Conservation (phyloP, 2,888 invertebrate species). For the Thelaira solivaga region DNA sequence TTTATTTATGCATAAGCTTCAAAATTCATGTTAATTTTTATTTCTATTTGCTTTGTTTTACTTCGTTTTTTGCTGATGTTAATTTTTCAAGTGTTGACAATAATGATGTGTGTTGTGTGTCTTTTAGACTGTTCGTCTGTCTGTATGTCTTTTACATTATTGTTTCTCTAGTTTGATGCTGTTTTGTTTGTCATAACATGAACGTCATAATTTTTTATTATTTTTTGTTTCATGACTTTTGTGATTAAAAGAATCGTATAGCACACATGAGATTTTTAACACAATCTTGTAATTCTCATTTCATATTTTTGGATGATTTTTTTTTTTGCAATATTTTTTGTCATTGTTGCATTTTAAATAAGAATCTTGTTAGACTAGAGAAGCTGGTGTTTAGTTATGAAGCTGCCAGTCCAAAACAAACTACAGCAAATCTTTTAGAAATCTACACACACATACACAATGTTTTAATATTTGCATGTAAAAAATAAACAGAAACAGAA, state of each 20-base stretch:
- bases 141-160: no score
- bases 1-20: not conserved
- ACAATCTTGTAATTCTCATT: slow-evolving; percentile 37
- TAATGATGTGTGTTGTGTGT: slow-evolving; percentile 35
- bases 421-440: slow-evolving; percentile 30
- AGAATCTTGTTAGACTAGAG: slow-evolving; percentile 6
- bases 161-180: no score
- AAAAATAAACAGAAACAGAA: slow-evolving; percentile 53
- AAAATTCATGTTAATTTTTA: slow-evolving; percentile 6
- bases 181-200: slow-evolving; percentile 27
- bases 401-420: slow-evolving; percentile 7
- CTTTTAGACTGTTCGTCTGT: no score
- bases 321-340: not conserved
- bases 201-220: slow-evolving; percentile 55
- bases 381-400: not conserved
- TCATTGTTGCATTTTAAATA: slow-evolving; percentile 8
- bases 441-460: no score
- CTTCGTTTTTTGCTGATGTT: not conserved
- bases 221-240: slow-evolving; percentile 45
- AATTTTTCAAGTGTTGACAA: slow-evolving; percentile 27
- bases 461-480: slow-evolving; percentile 54
- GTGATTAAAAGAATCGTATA: slow-evolving; percentile 44
- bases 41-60: not conserved
- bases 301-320: slow-evolving; percentile 4
- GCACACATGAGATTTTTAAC: slow-evolving; percentile 55